Percentiles rank a stretch among this genome's conserved stretches.
These are phyloP conservation scores for Beroe forskalii DNA, from an alignment of 37 sponge, comb jelly and placozoan genomes.

Conservation along the genomic window DNA sequence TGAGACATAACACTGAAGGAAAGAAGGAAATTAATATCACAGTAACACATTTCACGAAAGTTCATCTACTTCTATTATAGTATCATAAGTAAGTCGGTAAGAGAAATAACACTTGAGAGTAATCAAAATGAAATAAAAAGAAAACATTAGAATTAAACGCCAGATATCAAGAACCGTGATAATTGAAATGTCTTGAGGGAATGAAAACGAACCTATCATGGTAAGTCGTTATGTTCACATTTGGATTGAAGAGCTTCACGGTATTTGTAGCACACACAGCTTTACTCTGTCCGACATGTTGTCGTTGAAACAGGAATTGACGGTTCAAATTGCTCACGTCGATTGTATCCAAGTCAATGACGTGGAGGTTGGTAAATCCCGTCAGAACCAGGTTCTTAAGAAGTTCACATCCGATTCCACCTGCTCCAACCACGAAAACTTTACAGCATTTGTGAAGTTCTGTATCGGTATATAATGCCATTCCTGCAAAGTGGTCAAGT, in stretches of 20 bases:
- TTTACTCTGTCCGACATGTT: slow-evolving; percentile 94
- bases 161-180: no score
- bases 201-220: slow-evolving; percentile 70
- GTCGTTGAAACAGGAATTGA: slow-evolving; percentile 96
- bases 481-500: no score
- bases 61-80: no score
- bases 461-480: slow-evolving; percentile 7
- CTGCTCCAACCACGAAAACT: slow-evolving; percentile 97
- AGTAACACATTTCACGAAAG: no score
- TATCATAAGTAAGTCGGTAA: no score
- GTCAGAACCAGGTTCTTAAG: slow-evolving; percentile 94
- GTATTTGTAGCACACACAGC: slow-evolving; percentile 78
- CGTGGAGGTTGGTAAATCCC: slow-evolving; percentile 81
- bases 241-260: slow-evolving; percentile 81
- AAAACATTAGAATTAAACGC: no score
- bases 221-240: slow-evolving; percentile 78
- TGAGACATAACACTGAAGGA: slow-evolving; percentile 65
- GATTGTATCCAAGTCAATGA: slow-evolving; percentile 97
- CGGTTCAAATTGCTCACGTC: slow-evolving; percentile 98
- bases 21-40: background rate
- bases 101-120: no score
- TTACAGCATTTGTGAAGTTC: slow-evolving; percentile 15
- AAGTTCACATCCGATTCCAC: slow-evolving; percentile 98
- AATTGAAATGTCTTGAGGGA: background rate
- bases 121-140: no score